These are phyloP conservation scores for Lithophane leautieri DNA, from an alignment of 2,888 invertebrate species.

Conservation along the genomic window DNA sequence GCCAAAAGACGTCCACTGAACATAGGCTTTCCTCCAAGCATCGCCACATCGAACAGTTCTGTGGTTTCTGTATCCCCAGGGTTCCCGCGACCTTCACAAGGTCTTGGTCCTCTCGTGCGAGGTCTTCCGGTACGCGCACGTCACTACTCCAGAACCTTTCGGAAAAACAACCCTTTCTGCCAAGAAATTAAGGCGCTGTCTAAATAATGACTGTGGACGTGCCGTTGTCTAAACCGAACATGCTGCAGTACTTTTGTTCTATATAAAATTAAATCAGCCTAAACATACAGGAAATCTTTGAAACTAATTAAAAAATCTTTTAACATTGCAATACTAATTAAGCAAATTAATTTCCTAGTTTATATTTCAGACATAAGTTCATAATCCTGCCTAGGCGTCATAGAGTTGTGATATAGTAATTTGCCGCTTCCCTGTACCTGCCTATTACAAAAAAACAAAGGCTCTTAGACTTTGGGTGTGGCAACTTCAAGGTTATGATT, in stretches of 20 bases:
- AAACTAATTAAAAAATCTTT: conserved; percentile 16
- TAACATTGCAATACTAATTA: conserved; percentile 36
- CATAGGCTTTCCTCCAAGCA: neutral
- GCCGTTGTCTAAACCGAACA: neutral
- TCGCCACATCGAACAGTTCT: neutral
- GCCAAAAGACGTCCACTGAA: neutral
- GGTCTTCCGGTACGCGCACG: too few species aligned
- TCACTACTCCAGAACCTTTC: neutral
- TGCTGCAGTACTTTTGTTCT: neutral
- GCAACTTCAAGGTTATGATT: conserved; percentile 3
- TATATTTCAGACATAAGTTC: neutral
- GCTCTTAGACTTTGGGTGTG: neutral
- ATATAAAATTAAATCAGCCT: conserved; percentile 7
- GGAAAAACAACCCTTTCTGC: neutral
- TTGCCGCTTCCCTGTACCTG: neutral
- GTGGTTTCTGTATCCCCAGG: neutral
- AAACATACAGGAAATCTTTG: conserved; percentile 13
- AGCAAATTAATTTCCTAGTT: conserved; percentile 34
- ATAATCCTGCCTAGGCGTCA: neutral
- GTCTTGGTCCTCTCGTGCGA: too few species aligned
- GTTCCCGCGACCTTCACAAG: neutral
- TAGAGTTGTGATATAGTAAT: conserved; percentile 19
- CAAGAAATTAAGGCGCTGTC: too few species aligned
- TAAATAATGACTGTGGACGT: neutral
- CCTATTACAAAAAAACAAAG: conserved; percentile 18